phyloP scores from a whole-genome alignment of 2,797 vertebrate species.

The Characodon lateralis region DNA sequence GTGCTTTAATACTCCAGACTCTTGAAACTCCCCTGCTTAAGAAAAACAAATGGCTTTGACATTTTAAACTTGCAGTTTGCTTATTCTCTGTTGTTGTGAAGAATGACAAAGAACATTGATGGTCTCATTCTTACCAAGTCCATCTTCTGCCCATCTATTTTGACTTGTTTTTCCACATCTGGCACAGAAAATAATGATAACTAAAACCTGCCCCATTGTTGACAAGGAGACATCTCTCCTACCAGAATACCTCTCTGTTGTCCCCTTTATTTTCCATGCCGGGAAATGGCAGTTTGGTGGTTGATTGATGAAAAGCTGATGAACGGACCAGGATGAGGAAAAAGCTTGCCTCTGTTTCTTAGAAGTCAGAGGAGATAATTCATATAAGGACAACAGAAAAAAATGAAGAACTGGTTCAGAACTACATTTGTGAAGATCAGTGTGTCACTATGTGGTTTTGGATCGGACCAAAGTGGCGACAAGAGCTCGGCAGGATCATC shows the following conservation, averaged over 20 bases:
- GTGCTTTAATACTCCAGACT: constrained; percentile 17
- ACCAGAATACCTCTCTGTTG: constrained; percentile 26
- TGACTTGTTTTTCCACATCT: constrained; percentile 14
- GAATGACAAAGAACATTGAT: neutral
- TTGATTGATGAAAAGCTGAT: constrained; percentile 39
- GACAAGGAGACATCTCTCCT: constrained; percentile 37
- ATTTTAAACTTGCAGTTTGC: constrained; percentile 7
- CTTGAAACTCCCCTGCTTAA: constrained; percentile 19
- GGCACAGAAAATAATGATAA: constrained; percentile 30
- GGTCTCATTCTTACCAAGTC: constrained; percentile 3
- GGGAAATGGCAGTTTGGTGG: constrained; percentile 8
- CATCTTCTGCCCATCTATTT: neutral
- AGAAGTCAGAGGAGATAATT: constrained; percentile 62
- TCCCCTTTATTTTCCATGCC: constrained; percentile 20
- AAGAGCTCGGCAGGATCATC: too few species aligned
- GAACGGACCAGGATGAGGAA: constrained; percentile 9
- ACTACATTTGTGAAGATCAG: constrained; percentile 39
- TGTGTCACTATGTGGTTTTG: neutral
- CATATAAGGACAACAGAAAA: constrained; percentile 42
- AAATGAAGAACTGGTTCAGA: constrained; percentile 63
- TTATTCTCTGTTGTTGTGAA: neutral
- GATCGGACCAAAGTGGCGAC: too few species aligned
- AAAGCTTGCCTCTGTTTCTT: constrained; percentile 23
- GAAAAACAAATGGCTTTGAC: constrained; percentile 34
- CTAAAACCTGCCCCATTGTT: constrained; percentile 20